A percentile compares a stretch with the other conserved stretches of the same genome.
Evolutionary conservation across 1,140 invertebrate species (phyloP).

Genomic region (Drosophila kurseongensis): DNA sequence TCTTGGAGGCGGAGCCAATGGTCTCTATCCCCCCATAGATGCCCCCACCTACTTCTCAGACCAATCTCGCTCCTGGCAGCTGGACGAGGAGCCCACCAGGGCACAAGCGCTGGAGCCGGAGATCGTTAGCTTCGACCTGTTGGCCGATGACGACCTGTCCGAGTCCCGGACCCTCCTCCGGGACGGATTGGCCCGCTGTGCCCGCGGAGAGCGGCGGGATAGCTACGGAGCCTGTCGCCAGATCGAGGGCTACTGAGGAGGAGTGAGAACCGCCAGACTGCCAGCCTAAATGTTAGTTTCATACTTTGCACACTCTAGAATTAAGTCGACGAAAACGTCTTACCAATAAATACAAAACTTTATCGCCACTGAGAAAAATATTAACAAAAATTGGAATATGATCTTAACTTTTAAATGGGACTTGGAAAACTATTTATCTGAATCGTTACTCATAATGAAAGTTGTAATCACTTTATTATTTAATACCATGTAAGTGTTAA

Average conservation of each 20-base stretch:
- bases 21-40: slow-evolving; percentile 67
- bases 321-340: slow-evolving; percentile 31
- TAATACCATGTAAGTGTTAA: neutral
- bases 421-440: no score
- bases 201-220: slow-evolving; percentile 86
- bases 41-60: slow-evolving; percentile 57
- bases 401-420: neutral
- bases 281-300: slow-evolving; percentile 56
- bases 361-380: neutral
- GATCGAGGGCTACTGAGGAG: slow-evolving; percentile 73
- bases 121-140: slow-evolving; percentile 67
- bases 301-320: slow-evolving; percentile 45
- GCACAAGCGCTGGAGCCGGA: slow-evolving; percentile 50
- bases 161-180: slow-evolving; percentile 85
- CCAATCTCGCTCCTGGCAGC: slow-evolving; percentile 63
- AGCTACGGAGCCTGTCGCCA: slow-evolving; percentile 85
- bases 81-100: slow-evolving; percentile 70
- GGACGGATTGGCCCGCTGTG: slow-evolving; percentile 87
- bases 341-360: slow-evolving; percentile 25
- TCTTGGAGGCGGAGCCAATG: slow-evolving; percentile 30
- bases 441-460: no score
- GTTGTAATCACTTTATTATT: no score
- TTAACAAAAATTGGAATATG: neutral
- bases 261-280: slow-evolving; percentile 64
- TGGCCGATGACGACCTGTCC: slow-evolving; percentile 56